Percentiles rank a stretch among this genome's conserved stretches.
Conservation (phyloP, 2,797 vertebrate genomes). For the Salarias fasciatus region DNA sequence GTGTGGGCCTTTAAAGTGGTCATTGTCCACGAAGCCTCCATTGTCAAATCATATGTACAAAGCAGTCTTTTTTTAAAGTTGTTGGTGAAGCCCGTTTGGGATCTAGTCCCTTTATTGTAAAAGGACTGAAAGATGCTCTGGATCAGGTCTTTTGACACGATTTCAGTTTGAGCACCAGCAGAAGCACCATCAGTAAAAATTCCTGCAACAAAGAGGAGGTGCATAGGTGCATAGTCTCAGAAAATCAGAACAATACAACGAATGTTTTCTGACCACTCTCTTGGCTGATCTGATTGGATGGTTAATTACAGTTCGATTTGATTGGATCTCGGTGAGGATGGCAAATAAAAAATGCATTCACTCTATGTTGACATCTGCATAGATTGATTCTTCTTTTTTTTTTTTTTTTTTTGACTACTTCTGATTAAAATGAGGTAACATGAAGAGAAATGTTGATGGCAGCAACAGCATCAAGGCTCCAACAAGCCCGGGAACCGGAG, state of each 20-base stretch:
- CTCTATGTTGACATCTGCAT: conserved; percentile 75
- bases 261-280: conserved; percentile 60
- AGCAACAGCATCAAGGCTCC: conserved; percentile 56
- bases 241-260: conserved; percentile 60
- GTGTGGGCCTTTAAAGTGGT: conserved; percentile 15
- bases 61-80: conserved; percentile 61
- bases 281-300: conserved; percentile 78
- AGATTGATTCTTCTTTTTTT: conserved; percentile 65
- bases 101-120: conserved; percentile 61
- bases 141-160: conserved; percentile 69
- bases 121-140: conserved; percentile 67
- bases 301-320: conserved; percentile 81
- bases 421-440: conserved; percentile 76
- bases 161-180: conserved; percentile 82
- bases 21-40: conserved; percentile 46
- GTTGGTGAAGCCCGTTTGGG: conserved; percentile 53
- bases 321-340: conserved; percentile 30
- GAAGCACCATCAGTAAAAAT: conserved; percentile 83
- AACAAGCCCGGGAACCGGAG: conserved; percentile 43
- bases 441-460: conserved; percentile 57
- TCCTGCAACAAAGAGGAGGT: conserved; percentile 80
- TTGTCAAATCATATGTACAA: conserved; percentile 70
- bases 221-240: conserved; percentile 81
- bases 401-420: conserved; percentile 62
- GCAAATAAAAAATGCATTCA: conserved; percentile 50